Conservation (phyloP, 2,113 vertebrate genomes). For the Microtus montanus region DNA sequence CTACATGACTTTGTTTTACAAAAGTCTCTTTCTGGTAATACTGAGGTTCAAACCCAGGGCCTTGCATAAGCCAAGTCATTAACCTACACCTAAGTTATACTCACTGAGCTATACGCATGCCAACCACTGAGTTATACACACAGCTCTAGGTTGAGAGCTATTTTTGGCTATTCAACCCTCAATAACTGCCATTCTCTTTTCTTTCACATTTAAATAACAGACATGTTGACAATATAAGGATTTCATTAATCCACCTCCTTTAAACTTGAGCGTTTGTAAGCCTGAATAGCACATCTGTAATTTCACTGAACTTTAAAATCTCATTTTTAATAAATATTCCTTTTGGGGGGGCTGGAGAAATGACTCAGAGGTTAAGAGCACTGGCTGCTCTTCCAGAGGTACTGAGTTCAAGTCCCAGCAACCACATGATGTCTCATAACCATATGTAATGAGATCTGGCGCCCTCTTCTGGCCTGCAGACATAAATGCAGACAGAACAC, state of each 20-base stretch:
- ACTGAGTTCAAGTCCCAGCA: too few species aligned
- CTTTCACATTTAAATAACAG: not conserved
- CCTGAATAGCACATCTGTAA: not conserved
- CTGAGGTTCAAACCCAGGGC: not conserved
- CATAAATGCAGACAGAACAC: too few species aligned
- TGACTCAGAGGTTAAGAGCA: too few species aligned
- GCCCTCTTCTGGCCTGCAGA: too few species aligned
- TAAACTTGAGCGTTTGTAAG: not conserved
- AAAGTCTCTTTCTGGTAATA: not conserved
- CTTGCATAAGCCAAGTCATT: not conserved
- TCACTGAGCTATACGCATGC: not conserved
- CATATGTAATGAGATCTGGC: too few species aligned
- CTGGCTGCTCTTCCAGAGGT: too few species aligned
- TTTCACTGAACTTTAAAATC: slow-evolving; percentile 27
- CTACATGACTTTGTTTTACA: not conserved
- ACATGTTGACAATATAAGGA: not conserved
- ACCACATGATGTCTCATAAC: too few species aligned
- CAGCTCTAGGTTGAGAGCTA: not conserved
- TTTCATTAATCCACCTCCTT: not conserved
- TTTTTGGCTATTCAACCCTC: not conserved
- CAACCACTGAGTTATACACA: not conserved
- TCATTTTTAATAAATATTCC: too few species aligned
- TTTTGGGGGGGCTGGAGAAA: too few species aligned
- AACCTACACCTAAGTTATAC: not conserved
- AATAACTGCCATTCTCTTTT: not conserved